Evolutionary conservation across 2,888 invertebrate species (phyloP).

Genomic region (Polia nebulosa): DNA sequence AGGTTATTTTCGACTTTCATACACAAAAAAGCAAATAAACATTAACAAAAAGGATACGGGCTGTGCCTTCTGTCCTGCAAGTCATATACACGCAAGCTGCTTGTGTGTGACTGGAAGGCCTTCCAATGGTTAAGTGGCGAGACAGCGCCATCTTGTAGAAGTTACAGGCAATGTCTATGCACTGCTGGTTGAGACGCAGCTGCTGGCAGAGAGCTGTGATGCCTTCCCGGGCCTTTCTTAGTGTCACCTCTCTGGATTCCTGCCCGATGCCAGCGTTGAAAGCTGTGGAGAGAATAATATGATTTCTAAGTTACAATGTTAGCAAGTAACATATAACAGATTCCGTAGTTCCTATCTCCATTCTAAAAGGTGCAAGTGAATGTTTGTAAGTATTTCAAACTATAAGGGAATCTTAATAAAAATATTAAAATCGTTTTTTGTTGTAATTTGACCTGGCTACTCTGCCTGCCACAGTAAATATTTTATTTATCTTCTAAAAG

Average conservation of each 20-base stretch:
- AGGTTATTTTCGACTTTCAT: no score
- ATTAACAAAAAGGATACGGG: constrained; percentile 94
- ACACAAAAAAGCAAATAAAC: no score
- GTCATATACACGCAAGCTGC: constrained; percentile 99
- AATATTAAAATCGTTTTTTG: neutral
- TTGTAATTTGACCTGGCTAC: neutral
- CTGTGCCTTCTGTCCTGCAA: constrained; percentile 98
- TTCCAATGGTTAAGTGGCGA: constrained; percentile 96
- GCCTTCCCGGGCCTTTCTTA: constrained; percentile 96
- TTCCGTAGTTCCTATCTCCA: no score
- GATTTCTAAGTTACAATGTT: neutral
- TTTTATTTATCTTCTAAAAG: neutral
- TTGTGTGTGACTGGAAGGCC: constrained; percentile 97
- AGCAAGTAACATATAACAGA: no score
- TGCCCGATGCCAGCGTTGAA: constrained; percentile 95
- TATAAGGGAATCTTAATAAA: no score
- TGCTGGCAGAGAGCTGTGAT: constrained; percentile 97
- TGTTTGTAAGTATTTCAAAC: no score
- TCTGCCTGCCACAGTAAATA: neutral
- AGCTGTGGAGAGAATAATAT: constrained; percentile 84
- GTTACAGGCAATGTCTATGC: constrained; percentile 97
- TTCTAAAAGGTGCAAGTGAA: no score
- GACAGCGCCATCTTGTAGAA: constrained; percentile 98
- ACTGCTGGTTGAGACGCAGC: constrained; percentile 96
- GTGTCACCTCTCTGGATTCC: constrained; percentile 98